Evolutionary conservation across 2,113 vertebrate genomes (phyloP), one percentile per base, ranked within the genome.

Genomic region (Dascyllus trimaculatus): DNA sequence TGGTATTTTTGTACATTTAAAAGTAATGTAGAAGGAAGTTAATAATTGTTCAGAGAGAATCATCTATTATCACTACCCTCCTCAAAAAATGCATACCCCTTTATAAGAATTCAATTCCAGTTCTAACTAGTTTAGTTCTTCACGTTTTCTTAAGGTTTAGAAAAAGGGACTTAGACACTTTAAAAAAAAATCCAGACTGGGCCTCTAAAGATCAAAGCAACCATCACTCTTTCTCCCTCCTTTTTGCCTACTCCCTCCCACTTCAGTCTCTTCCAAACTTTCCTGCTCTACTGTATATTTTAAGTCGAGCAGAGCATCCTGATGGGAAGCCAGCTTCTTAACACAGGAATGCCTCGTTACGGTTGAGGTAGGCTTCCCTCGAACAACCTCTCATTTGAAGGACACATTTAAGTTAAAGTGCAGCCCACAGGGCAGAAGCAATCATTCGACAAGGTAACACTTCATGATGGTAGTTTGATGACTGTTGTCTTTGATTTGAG

Each of bases 161-260:
- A 71, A 75, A 81, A 85, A 53, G 62, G 56, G 75, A 86, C 78
- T 73, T 72, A 49, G 72, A 75, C 74, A 77, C 73, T 87, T 75
- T 6, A 22, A 35, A 35, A 35, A 35, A 35, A 35, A 29, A 89
- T 90, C 80, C 88, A 89, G 72, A 87, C 72, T 21, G 85, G 84
- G 89, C 87, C 86, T 83, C 85, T 61, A 60, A 79, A 87, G 90
- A 93, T 94, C 93, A 93, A 91, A 95, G 90, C 85, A 83, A 84
- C 88, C 92, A 89, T 92, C 92, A 87, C 73, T 90, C 91, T 89
- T 86, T 85, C 82, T 80, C 60, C 61, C 70, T 51, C 14, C 40
- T 24, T 63, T 79, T 85, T 46, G 59, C 78, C 71, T 84, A 74
- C 69, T 88, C 82, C 85, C 80, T 85, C 82, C 82, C 78, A 76